Conservation (phyloP, 2,113 vertebrate species). For the Rallus limicola region DNA sequence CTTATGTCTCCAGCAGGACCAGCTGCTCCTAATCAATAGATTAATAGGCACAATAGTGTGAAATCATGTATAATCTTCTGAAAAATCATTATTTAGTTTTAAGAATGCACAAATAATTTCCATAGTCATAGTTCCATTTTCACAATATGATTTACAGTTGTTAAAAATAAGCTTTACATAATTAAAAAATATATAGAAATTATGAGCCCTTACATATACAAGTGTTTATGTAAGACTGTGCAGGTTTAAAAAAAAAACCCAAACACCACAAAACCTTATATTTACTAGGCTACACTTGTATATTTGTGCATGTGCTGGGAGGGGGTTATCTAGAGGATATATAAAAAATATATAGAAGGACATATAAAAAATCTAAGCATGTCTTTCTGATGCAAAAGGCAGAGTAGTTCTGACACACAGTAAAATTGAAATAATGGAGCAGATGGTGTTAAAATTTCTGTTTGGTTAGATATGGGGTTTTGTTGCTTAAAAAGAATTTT, state of each 20-base stretch:
- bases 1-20: neutral
- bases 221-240: neutral
- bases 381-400: neutral
- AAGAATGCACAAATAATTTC: neutral
- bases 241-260: neutral
- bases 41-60: neutral
- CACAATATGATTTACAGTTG: neutral
- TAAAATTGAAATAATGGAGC: neutral
- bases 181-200: neutral
- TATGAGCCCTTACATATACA: neutral
- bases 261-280: no score
- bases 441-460: neutral
- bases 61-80: neutral
- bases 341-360: neutral
- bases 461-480: accelerated
- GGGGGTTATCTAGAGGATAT: no score
- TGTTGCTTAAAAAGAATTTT: no score
- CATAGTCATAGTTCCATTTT: neutral
- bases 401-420: neutral
- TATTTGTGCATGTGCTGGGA: accelerated
- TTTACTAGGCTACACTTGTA: neutral
- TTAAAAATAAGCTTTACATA: neutral
- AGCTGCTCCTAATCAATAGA: neutral
- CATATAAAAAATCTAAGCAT: neutral
- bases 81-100: neutral